Percentiles rank a stretch among this genome's conserved stretches.
phyloP scores from a whole-genome alignment of 2,113 vertebrate species.

The Pipra filicauda region DNA sequence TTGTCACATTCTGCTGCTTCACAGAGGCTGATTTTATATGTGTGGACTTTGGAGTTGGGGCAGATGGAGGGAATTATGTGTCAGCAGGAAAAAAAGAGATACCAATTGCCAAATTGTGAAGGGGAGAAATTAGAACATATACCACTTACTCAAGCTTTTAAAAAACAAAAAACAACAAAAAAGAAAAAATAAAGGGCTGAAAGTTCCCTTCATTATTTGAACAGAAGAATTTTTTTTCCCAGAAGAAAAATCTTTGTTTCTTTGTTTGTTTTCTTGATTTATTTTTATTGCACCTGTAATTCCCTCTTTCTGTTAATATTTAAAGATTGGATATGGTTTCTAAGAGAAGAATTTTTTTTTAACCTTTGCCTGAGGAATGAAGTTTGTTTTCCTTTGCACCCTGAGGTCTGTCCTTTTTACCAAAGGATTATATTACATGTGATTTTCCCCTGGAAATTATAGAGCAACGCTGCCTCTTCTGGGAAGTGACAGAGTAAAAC shows the following conservation, averaged over 20 bases:
- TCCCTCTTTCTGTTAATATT: neutral
- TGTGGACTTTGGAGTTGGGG: neutral
- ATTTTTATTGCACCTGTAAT: neutral
- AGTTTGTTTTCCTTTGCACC: neutral
- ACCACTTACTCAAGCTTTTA: neutral
- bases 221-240: neutral
- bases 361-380: neutral
- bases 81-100: neutral
- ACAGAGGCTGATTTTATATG: neutral
- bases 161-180: neutral
- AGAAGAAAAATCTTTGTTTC: neutral
- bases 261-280: neutral
- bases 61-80: neutral
- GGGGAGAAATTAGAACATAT: conserved; percentile 8
- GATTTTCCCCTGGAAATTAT: neutral
- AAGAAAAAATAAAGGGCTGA: neutral
- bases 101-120: neutral
- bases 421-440: neutral
- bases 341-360: neutral
- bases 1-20: neutral
- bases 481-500: neutral
- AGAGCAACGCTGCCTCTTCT: neutral
- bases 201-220: neutral
- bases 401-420: neutral
- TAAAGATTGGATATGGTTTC: neutral